A percentile compares a stretch with the other conserved stretches of the same genome.
Conservation (phyloP, 2,888 invertebrate species). For the Nephrocerus scutellatus region DNA sequence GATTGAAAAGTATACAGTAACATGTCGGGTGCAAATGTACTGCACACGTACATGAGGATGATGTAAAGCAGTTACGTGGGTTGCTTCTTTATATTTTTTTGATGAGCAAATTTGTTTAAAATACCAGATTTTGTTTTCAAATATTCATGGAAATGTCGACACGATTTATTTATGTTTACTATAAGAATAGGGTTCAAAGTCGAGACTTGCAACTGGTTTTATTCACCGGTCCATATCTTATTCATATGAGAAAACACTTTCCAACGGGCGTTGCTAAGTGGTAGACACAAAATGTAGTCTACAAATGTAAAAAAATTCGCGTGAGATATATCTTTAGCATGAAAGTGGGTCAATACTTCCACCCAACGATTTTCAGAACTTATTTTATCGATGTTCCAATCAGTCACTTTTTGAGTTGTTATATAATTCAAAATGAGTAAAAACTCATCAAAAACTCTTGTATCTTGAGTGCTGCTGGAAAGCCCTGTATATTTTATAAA, state of each 20-base stretch:
- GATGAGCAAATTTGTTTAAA: no score
- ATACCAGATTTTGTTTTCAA: no score
- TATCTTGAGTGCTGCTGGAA: slow-evolving; percentile 10
- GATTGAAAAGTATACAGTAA: no score
- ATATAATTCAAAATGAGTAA: slow-evolving; percentile 3
- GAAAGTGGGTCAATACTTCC: slow-evolving; percentile 4
- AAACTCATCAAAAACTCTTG: slow-evolving; percentile 7
- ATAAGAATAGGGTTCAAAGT: no score
- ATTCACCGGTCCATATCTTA: slow-evolving; percentile 4
- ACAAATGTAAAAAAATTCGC: slow-evolving; percentile 5
- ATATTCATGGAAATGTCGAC: no score
- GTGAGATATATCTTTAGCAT: slow-evolving; percentile 3
- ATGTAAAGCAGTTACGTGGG: slow-evolving; percentile 2
- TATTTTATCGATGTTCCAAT: slow-evolving; percentile 6
- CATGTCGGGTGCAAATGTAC: no score
- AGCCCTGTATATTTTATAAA: no score
- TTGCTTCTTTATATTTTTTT: slow-evolving; percentile 6
- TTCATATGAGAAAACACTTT: background rate
- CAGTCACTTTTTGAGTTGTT: slow-evolving; percentile 5
- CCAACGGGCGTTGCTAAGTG: slow-evolving; percentile 1
- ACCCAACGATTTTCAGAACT: slow-evolving; percentile 6
- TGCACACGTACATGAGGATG: no score
- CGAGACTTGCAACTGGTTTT: slow-evolving; percentile 2
- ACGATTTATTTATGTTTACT: no score
- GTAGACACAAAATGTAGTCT: slow-evolving; percentile 6